Evolutionary conservation across 35 echinoderm and acorn worm genomes (phyloP).

Genomic region (Heliocidaris tuberculata): DNA sequence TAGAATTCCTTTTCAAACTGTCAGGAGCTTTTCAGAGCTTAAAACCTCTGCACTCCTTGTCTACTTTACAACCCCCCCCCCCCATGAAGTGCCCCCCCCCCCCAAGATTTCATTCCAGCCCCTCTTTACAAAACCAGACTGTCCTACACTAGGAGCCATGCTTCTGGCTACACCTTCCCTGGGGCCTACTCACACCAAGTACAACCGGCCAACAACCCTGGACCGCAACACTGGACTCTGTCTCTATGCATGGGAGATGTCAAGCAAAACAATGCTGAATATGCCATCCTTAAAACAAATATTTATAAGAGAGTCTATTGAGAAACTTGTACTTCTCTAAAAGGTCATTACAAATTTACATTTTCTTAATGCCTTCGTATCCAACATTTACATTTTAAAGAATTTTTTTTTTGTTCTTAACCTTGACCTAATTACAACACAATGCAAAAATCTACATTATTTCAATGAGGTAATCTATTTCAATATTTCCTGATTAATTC

Average conservation of each 20-base stretch:
- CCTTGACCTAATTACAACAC: too few relatives aligned
- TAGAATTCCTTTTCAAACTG: not conserved
- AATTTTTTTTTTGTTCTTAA: too few relatives aligned
- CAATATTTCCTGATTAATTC: too few relatives aligned
- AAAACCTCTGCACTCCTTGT: too few relatives aligned
- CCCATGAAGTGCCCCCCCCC: not conserved
- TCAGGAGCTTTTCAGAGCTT: not conserved
- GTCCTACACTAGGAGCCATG: constrained; percentile 4
- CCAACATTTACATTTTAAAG: too few relatives aligned
- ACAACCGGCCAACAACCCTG: constrained; percentile 17
- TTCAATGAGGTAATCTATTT: too few relatives aligned
- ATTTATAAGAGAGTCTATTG: not conserved
- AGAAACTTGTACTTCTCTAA: too few relatives aligned
- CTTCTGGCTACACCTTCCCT: not conserved
- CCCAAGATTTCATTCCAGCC: not conserved
- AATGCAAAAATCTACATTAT: too few relatives aligned
- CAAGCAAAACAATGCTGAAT: not conserved
- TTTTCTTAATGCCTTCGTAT: too few relatives aligned
- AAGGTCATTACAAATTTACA: too few relatives aligned
- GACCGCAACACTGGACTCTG: constrained; percentile 31
- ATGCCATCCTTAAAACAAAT: not conserved
- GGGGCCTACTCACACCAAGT: constrained; percentile 18
- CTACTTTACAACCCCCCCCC: not conserved
- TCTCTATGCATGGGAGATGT: not conserved
- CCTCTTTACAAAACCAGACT: not conserved